Conservation (phyloP, 2,888 invertebrate genomes). For the Acanthococcus lagerstroemiae region DNA sequence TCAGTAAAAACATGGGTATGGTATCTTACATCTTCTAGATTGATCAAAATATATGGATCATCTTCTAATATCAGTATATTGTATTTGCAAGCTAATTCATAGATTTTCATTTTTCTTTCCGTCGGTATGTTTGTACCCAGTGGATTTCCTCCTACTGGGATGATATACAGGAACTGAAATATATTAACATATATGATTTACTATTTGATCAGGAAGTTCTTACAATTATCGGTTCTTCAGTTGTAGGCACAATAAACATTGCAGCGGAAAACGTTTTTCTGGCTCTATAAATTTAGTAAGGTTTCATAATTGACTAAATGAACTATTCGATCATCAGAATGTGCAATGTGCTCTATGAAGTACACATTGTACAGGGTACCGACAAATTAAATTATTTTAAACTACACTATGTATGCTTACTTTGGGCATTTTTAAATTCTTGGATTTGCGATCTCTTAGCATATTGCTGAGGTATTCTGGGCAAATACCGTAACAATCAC, state of each 20-base stretch:
- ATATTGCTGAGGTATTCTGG: slow-evolving; percentile 51
- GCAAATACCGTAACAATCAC: slow-evolving; percentile 58
- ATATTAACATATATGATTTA: too few relatives aligned
- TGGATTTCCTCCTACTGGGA: slow-evolving; percentile 67
- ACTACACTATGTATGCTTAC: slow-evolving; percentile 33
- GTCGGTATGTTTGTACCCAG: slow-evolving; percentile 58
- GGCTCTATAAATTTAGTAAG: too few relatives aligned
- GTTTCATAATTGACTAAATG: too few relatives aligned
- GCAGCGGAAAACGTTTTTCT: too few relatives aligned
- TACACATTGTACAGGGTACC: too few relatives aligned
- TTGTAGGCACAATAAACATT: too few relatives aligned
- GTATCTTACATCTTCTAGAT: neutral
- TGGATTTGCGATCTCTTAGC: slow-evolving; percentile 47
- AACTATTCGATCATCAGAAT: too few relatives aligned
- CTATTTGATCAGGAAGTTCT: neutral
- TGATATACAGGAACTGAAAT: slow-evolving; percentile 43
- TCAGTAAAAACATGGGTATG: too few relatives aligned
- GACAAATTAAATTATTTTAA: too few relatives aligned
- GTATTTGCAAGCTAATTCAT: slow-evolving; percentile 61
- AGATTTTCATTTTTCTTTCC: slow-evolving; percentile 56
- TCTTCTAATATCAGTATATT: slow-evolving; percentile 70
- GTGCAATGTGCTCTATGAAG: too few relatives aligned
- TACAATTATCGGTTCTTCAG: too few relatives aligned
- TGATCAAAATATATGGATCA: slow-evolving; percentile 64
- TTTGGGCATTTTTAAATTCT: slow-evolving; percentile 55